Percentiles rank a stretch among this genome's conserved stretches.
phyloP scores from a whole-genome alignment of 2,113 vertebrate genomes.

The Danio rerio region GRCz12tu NC_133181.1:26274001-26274500 shows the following conservation, averaged over 20 bases:
- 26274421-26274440: neutral
- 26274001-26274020: too few relatives aligned
- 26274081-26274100: too few relatives aligned
- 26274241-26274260: neutral
- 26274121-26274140: too few relatives aligned
- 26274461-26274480: neutral
- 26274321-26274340: neutral
- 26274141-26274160: too few relatives aligned
- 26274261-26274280: conserved; percentile 20
- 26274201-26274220: neutral
- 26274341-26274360: conserved; percentile 42
- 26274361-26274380: conserved; percentile 55
- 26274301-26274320: conserved; percentile 3
- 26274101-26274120: too few relatives aligned
- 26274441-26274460: conserved; percentile 6
- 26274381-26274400: conserved; percentile 15
- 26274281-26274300: neutral
- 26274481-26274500: neutral
- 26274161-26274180: too few relatives aligned
- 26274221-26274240: conserved; percentile 1
- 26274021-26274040: too few relatives aligned
- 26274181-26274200: neutral
- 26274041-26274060: too few relatives aligned
- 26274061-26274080: too few relatives aligned
- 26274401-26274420: neutral